These are phyloP conservation scores for Vanessa atalanta DNA, from an alignment of 1,140 invertebrate species.

Conservation along the genomic window DNA sequence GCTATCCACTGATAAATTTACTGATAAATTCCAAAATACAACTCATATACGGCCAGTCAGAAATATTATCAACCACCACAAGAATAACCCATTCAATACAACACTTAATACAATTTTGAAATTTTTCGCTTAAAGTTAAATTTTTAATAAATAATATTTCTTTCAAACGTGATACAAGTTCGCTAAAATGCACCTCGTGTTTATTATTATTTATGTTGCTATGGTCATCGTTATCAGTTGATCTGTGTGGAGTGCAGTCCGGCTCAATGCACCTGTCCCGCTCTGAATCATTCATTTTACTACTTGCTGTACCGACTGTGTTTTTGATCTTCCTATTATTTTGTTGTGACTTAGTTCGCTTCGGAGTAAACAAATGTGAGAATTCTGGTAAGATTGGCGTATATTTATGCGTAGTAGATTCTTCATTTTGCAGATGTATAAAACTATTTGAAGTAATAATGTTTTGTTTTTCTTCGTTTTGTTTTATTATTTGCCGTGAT, in stretches of 20 bases:
- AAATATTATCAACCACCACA: constrained; percentile 3
- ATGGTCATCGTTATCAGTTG: constrained; percentile 4
- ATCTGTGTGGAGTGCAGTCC: background rate
- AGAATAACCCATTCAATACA: background rate
- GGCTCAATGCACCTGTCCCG: background rate
- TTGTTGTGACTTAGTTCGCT: too few species aligned
- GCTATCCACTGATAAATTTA: constrained; percentile 8
- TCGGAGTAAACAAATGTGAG: too few species aligned
- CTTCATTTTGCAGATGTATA: too few species aligned
- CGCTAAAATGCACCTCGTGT: background rate
- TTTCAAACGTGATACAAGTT: constrained; percentile 5
- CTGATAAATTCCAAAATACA: constrained; percentile 5
- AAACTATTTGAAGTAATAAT: too few species aligned
- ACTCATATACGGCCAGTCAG: constrained; percentile 1
- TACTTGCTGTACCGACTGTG: too few species aligned
- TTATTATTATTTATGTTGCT: background rate
- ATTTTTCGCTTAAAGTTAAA: constrained; percentile 4
- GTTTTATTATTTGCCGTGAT: background rate
- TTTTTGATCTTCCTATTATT: too few species aligned
- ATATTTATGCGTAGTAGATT: too few species aligned
- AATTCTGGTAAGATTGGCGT: too few species aligned
- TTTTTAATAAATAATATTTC: constrained; percentile 9
- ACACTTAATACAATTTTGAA: constrained; percentile 3
- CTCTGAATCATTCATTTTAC: too few species aligned
- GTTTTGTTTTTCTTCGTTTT: too few species aligned